Evolutionary conservation across 2,888 invertebrate species (phyloP), one percentile per base, ranked within the genome.

Genomic region (Mayetiola destructor): DNA sequence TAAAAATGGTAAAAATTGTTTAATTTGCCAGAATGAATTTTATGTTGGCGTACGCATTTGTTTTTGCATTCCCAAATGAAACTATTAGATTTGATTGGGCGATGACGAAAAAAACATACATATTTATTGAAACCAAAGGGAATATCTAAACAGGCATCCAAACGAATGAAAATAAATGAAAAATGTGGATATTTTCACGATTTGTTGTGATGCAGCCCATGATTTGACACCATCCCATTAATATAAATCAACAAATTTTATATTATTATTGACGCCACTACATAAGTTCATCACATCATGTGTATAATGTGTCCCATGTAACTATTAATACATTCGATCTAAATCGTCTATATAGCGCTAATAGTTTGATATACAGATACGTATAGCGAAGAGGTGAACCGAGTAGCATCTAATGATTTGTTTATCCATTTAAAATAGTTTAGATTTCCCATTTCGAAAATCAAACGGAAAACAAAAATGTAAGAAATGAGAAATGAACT

Each of bases 251-350:
- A 27, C 29, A n/a, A n/a, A 23, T 48, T 48, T 48, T 48, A 48
- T 48, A 27, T 48, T 48, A n/a, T 16, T 27, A 27, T 48, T 48
- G 48, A 48, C 48, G 48, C 48, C 48, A 48, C n/a, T 42, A n/a
- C n/a, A n/a, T n/a, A n/a, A n/a, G n/a, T n/a, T n/a, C n/a, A n/a
- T n/a, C n/a, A n/a, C n/a, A n/a, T n/a, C n/a, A n/a, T n/a, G n/a
- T n/a, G n/a, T n/a, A n/a, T n/a, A n/a, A n/a, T n/a, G n/a, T n/a
- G n/a, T n/a, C n/a, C n/a, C n/a, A n/a, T n/a, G n/a, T n/a, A n/a
- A n/a, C n/a, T n/a, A n/a, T n/a, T n/a, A n/a, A n/a, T n/a, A n/a
- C n/a, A n/a, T n/a, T n/a, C n/a, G n/a, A n/a, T n/a, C n/a, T n/a
- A n/a, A n/a, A n/a, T n/a, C n/a, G n/a, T n/a, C n/a, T n/a, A n/a